Conservation (phyloP, 2,888 invertebrate genomes). For the Latrodectus elegans region DNA sequence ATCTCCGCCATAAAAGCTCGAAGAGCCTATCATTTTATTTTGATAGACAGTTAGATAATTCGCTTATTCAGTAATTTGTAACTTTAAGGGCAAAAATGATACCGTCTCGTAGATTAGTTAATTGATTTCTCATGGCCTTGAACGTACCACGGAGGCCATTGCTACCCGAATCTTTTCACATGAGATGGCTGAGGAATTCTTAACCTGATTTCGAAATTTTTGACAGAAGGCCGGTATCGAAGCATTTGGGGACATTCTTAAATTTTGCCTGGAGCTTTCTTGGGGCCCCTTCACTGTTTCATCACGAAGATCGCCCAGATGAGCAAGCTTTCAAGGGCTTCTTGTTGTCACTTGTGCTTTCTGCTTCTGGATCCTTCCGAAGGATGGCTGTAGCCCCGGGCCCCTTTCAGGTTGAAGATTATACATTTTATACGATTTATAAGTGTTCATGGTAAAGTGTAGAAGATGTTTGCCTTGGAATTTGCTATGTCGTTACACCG, state of each 20-base stretch:
- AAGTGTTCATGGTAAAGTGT: slow-evolving; percentile 14
- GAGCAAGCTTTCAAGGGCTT: slow-evolving; percentile 10
- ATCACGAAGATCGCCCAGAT: slow-evolving; percentile 17
- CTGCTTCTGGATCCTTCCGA: slow-evolving; percentile 9
- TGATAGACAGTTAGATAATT: no score
- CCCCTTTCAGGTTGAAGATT: background rate
- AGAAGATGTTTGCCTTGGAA: slow-evolving; percentile 30
- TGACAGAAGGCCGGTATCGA: slow-evolving; percentile 34
- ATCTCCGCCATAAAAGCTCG: no score
- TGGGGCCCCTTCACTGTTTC: slow-evolving; percentile 35
- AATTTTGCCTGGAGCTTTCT: slow-evolving; percentile 14
- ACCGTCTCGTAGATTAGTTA: background rate
- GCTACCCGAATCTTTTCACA: slow-evolving; percentile 35
- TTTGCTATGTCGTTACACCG: background rate
- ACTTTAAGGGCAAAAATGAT: background rate
- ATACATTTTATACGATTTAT: background rate
- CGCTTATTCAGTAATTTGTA: background rate
- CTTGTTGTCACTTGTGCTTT: background rate
- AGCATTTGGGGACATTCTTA: slow-evolving; percentile 37
- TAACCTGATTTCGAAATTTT: slow-evolving; percentile 62
- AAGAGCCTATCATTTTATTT: no score
- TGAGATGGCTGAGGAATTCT: slow-evolving; percentile 52
- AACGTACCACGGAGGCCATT: slow-evolving; percentile 34
- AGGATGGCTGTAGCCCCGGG: slow-evolving; percentile 41
- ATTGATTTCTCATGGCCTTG: slow-evolving; percentile 41